A percentile compares a stretch with the other conserved stretches of the same genome.
Conservation (phyloP, 2,797 vertebrate genomes). For the Gymnopithys bicolor region DNA sequence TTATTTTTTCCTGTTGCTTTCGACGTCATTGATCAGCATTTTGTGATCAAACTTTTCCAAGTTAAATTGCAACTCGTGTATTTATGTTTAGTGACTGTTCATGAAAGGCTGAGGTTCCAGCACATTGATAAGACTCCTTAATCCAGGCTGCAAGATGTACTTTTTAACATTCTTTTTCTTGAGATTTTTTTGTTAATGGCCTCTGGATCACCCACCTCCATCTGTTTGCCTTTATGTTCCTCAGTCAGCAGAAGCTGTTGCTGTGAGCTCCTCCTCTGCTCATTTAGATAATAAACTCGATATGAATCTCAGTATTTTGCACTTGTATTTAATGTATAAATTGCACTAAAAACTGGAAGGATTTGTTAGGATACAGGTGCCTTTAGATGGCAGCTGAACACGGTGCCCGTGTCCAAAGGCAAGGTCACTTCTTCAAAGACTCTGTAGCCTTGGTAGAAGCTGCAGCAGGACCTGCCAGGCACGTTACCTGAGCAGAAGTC, state of each 20-base stretch:
- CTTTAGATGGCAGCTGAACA: background rate
- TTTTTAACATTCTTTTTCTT: background rate
- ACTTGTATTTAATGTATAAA: background rate
- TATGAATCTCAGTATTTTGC: background rate
- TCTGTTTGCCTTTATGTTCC: background rate
- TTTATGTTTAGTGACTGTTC: background rate
- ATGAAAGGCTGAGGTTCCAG: background rate
- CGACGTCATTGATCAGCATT: background rate
- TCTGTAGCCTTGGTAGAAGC: background rate
- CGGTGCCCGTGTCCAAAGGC: accelerated
- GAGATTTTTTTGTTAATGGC: background rate
- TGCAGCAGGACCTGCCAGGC: background rate
- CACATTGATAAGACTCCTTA: background rate
- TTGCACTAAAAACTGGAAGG: background rate
- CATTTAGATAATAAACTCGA: background rate
- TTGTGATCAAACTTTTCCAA: background rate
- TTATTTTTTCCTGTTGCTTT: conserved; percentile 3
- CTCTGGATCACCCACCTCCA: background rate
- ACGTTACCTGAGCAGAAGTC: background rate
- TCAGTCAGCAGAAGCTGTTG: background rate
- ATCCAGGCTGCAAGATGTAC: background rate
- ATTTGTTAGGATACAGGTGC: background rate
- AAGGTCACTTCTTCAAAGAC: background rate
- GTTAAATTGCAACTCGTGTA: background rate
- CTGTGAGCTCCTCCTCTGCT: background rate